Evolutionary conservation across 2,888 invertebrate species (phyloP).

Genomic region (Hydropsyche betteni): DNA sequence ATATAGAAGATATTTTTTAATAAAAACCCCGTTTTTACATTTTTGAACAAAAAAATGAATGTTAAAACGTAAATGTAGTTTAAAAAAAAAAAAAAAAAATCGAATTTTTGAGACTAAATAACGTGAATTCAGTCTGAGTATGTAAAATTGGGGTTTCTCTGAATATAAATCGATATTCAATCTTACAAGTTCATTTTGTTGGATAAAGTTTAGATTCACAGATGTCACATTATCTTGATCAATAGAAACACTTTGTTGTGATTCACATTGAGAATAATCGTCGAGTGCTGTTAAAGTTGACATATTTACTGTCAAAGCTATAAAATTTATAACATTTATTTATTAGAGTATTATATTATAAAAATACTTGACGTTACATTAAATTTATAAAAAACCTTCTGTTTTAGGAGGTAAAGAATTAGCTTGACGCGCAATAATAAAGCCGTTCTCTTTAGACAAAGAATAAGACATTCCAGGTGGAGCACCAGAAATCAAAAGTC

Average conservation of each 20-base stretch:
- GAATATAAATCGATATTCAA: not conserved
- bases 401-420: slow-evolving; percentile 31
- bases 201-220: slow-evolving; percentile 40
- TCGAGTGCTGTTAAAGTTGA: not conserved
- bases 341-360: not conserved
- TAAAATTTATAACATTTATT: not conserved
- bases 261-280: slow-evolving; percentile 46
- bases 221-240: slow-evolving; percentile 43
- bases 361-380: not conserved
- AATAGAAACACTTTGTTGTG: slow-evolving; percentile 42
- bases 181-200: slow-evolving; percentile 45
- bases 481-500: slow-evolving; percentile 45
- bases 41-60: not conserved
- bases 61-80: too few species aligned
- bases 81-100: too few species aligned
- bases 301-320: slow-evolving; percentile 12
- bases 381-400: slow-evolving; percentile 20
- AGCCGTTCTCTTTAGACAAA: slow-evolving; percentile 50
- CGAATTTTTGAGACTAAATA: too few species aligned
- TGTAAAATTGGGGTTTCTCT: too few species aligned
- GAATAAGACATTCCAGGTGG: slow-evolving; percentile 48
- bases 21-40: not conserved
- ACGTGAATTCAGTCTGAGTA: too few species aligned
- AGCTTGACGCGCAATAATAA: slow-evolving; percentile 48
- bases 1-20: not conserved